Percentiles rank a stretch among this genome's conserved stretches.
Evolutionary conservation across 2,888 invertebrate genomes (phyloP).

Genomic region (Hirtodrosophila confusa): DNA sequence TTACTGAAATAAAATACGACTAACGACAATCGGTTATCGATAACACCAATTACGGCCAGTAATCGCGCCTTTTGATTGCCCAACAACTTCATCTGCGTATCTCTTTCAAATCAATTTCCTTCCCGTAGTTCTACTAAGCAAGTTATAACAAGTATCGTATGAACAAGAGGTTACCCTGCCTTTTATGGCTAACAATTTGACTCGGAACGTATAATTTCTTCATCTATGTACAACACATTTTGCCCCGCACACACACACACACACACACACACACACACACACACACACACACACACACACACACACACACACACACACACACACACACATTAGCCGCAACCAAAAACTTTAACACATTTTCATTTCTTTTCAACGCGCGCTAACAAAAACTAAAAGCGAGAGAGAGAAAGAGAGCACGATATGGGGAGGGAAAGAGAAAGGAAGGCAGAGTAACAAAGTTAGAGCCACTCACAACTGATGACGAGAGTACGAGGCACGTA

Average conservation of each 20-base stretch:
- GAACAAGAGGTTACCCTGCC: no score
- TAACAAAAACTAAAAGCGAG: conserved; percentile 17
- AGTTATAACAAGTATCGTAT: conserved; percentile 9
- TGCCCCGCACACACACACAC: not conserved
- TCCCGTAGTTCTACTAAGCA: not conserved
- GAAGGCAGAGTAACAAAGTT: conserved; percentile 46
- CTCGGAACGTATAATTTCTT: conserved; percentile 18
- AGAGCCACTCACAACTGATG: conserved; percentile 37
- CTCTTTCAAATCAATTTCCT: no score
- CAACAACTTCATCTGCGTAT: no score
- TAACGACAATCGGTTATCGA: not conserved
- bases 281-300: not conserved
- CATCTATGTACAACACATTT: conserved; percentile 1
- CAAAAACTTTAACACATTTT: conserved; percentile 65
- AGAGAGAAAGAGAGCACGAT: not conserved
- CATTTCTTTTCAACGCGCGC: conserved; percentile 65
- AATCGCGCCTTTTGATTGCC: no score
- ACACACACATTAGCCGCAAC: conserved; percentile 16
- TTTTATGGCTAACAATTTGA: conserved; percentile 28
- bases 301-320: not conserved
- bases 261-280: not conserved
- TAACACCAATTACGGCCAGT: not conserved
- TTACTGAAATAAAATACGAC: no score
- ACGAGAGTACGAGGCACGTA: conserved; percentile 51
- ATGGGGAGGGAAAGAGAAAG: conserved; percentile 1